Evolutionary conservation across 2,797 vertebrate species (phyloP).

Genomic region (Syngnathus rostellatus): DNA sequence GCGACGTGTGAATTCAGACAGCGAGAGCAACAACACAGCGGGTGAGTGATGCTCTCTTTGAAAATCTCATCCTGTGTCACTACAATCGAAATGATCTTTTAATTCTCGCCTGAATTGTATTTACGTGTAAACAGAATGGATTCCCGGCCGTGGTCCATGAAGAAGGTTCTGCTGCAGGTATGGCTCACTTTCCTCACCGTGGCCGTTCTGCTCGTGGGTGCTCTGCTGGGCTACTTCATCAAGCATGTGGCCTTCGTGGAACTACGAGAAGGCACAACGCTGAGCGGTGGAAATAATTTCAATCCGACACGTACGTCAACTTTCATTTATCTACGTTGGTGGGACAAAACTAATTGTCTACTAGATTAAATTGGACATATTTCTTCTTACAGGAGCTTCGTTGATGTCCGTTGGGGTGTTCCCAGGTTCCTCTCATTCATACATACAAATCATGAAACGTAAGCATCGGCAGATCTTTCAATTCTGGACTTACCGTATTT

Average conservation of each 20-base stretch:
- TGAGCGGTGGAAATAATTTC: background rate
- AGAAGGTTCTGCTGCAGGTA: constrained; percentile 50
- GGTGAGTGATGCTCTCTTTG: constrained; percentile 35
- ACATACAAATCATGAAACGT: constrained; percentile 38
- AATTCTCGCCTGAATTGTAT: background rate
- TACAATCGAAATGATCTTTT: too few relatives aligned
- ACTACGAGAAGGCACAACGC: background rate
- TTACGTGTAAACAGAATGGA: constrained; percentile 39
- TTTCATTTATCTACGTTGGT: background rate
- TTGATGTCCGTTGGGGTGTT: constrained; percentile 4
- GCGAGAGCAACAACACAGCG: constrained; percentile 29
- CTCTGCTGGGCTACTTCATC: constrained; percentile 23
- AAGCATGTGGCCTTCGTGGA: constrained; percentile 26
- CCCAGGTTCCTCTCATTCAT: constrained; percentile 30
- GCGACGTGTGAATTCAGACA: constrained; percentile 25
- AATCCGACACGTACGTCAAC: background rate
- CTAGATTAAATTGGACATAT: background rate
- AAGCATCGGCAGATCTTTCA: constrained; percentile 10
- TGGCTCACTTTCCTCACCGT: constrained; percentile 63
- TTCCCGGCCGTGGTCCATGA: constrained; percentile 12
- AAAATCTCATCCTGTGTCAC: background rate
- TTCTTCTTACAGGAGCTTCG: background rate
- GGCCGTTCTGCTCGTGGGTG: constrained; percentile 43
- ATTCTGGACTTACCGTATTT: background rate
- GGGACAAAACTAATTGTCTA: background rate